Evolutionary conservation across 1,140 invertebrate genomes (phyloP), one percentile per base, ranked within the genome.

Genomic region (Drosophila bifasciata): DNA sequence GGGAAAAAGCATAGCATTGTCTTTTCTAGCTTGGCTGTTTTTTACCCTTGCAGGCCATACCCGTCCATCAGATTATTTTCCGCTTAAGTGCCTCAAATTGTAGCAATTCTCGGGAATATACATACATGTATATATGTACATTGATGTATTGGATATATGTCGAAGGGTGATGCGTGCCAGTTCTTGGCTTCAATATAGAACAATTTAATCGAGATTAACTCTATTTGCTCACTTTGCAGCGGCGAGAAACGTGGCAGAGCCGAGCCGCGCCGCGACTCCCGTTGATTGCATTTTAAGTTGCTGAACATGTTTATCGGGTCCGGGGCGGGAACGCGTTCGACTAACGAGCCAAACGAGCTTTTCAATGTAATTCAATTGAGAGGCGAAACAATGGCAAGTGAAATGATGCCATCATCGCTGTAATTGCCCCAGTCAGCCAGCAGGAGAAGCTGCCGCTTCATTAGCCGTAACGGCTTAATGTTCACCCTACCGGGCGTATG

Each of bases 231-330:
- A 36, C 32, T 36, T 58, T 61, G 56, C 25, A 55, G 5, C 13
- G 46, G 3, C 3, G 19, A 21, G 19, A 21, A 36, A 63, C n/a
- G n/a, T n/a, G n/a, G n/a, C n/a, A n/a, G n/a, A n/a, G n/a, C n/a
- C n/a, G n/a, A n/a, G n/a, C n/a, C n/a, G n/a, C n/a, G 60, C 19
- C 25, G 44, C 16, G 56, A 11, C 61, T 62, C 57, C 19, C 61
- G 63, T 85, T 88, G 83, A 88, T 88, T 88, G 84, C 63, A 63
- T 83, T 88, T 88, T 88, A 88, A 88, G 75, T 79, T 70, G 66
- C 40, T 80, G 66, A 53, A 59, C 51, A 40, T 73, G 86, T 88
- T 88, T 71, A 83, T 72, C 45, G 43, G 55, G 13, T 8, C 16
- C n/a, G n/a, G n/a, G n/a, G n/a, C n/a, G n/a, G n/a, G 25, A 51